Conservation (phyloP, 2,113 vertebrate genomes). For the Pavo muticus region DNA sequence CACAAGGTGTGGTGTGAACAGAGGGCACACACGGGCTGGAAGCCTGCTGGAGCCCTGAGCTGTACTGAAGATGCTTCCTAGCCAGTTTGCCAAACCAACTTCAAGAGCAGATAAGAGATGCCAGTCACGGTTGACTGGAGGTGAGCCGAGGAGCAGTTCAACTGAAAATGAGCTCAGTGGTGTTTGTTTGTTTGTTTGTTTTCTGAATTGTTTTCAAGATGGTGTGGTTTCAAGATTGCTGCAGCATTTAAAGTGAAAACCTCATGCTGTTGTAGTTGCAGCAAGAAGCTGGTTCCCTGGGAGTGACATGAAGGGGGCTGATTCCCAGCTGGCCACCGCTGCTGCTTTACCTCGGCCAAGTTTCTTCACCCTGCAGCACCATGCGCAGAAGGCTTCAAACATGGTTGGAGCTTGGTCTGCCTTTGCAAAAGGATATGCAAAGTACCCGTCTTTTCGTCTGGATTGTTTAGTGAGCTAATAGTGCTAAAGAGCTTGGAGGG, state of each 20-base stretch:
- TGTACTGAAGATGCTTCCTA: not conserved
- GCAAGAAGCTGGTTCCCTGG: not conserved
- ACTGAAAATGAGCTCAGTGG: not conserved
- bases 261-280: not conserved
- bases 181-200: not conserved
- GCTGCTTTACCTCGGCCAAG: not conserved
- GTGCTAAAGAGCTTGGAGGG: not conserved
- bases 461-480: not conserved
- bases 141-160: not conserved
- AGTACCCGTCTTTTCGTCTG: not conserved
- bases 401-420: not conserved
- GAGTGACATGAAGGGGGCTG: not conserved
- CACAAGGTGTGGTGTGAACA: rapidly evolving
- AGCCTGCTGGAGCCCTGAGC: not conserved
- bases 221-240: not conserved
- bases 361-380: not conserved
- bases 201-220: not conserved
- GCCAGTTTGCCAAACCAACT: not conserved
- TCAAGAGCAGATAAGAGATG: not conserved
- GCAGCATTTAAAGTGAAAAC: not conserved
- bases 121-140: not conserved
- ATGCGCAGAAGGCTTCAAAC: not conserved
- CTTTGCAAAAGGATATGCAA: not conserved
- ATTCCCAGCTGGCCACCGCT: not conserved
- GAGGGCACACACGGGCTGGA: not conserved